Evolutionary conservation across 2,888 invertebrate species (phyloP).

Genomic region (Meiosimyza platycephala): DNA sequence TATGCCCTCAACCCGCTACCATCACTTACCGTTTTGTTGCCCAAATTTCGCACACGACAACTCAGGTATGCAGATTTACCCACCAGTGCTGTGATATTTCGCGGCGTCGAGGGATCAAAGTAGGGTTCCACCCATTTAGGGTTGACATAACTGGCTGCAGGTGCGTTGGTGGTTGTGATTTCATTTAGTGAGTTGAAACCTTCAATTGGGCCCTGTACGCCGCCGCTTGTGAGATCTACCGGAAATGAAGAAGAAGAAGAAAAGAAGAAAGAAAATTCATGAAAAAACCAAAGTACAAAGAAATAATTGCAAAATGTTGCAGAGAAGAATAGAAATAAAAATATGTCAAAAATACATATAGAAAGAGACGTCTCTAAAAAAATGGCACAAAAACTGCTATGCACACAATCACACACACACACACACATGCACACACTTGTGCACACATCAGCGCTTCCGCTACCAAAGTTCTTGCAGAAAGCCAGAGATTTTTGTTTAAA

Average conservation of each 20-base stretch:
- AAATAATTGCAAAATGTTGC: conserved; percentile 41
- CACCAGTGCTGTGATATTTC: conserved; percentile 83
- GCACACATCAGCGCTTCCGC: conserved; percentile 12
- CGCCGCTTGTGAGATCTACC: conserved; percentile 65
- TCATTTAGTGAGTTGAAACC: conserved; percentile 64
- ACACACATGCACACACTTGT: neutral
- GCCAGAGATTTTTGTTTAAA: neutral
- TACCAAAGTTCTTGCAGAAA: neutral
- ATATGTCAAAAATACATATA: neutral
- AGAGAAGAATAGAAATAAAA: conserved; percentile 35
- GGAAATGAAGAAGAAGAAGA: conserved; percentile 26
- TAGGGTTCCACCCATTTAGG: conserved; percentile 72
- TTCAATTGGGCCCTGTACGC: conserved; percentile 64
- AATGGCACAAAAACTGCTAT: neutral
- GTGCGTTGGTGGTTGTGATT: conserved; percentile 54
- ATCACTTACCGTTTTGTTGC: conserved; percentile 67
- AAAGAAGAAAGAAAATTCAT: neutral
- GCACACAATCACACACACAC: neutral
- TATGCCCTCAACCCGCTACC: too few species aligned
- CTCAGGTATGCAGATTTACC: conserved; percentile 74
- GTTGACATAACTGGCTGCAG: conserved; percentile 60
- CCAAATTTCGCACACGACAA: conserved; percentile 67
- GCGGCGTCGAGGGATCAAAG: conserved; percentile 80
- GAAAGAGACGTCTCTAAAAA: neutral
- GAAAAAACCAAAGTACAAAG: neutral